These are phyloP conservation scores for Brevimyrus niger DNA, from an alignment of 2,113 vertebrate genomes.

Conservation along the genomic window DNA sequence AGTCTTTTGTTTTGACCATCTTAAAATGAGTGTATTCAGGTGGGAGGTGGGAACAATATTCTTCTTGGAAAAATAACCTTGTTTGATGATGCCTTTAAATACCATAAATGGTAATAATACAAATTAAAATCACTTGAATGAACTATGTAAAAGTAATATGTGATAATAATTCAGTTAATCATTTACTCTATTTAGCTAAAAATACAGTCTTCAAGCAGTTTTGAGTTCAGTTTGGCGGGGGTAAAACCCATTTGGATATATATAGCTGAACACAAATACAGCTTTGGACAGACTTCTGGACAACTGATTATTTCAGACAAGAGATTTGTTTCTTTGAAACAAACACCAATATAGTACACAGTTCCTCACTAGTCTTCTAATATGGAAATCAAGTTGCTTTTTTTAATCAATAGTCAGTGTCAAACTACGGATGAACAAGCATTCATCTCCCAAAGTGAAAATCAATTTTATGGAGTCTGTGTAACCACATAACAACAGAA, in stretches of 20 bases:
- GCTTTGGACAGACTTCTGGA: neutral
- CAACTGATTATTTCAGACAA: neutral
- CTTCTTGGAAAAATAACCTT: neutral
- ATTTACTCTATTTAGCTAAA: neutral
- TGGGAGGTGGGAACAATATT: neutral
- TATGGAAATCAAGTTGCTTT: slow-evolving; percentile 14
- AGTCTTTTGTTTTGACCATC: neutral
- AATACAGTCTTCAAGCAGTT: neutral
- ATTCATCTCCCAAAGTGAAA: slow-evolving; percentile 16
- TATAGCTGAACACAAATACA: neutral
- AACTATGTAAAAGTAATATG: neutral
- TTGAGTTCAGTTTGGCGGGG: neutral
- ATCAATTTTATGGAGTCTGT: slow-evolving; percentile 16
- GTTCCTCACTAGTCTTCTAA: neutral
- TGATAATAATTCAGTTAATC: neutral
- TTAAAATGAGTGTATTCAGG: neutral
- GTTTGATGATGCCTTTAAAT: neutral
- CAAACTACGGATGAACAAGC: neutral
- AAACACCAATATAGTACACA: neutral
- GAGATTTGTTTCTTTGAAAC: neutral
- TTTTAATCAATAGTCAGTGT: slow-evolving; percentile 2
- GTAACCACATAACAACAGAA: neutral
- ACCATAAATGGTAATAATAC: neutral
- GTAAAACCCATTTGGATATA: neutral
- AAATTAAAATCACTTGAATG: neutral